Evolutionary conservation across 2,113 vertebrate genomes (phyloP).

Genomic region (Bufo gargarizans): DNA sequence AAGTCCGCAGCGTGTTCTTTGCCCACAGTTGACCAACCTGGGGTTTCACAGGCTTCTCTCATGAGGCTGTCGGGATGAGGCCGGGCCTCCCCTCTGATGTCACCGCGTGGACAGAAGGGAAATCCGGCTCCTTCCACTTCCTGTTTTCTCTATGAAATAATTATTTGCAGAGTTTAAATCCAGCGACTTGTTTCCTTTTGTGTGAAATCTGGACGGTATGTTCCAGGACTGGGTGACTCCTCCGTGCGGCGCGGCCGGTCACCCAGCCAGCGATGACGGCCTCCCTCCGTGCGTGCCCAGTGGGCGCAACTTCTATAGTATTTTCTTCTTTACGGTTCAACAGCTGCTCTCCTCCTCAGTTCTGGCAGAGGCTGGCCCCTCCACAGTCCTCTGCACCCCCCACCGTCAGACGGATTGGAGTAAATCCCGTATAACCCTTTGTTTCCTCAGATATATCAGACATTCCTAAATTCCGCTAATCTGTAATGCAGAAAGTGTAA

Average conservation of each 20-base stretch:
- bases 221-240: background rate
- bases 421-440: too few relatives aligned
- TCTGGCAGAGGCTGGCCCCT: too few relatives aligned
- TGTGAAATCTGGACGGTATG: background rate
- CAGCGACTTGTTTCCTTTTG: background rate
- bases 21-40: slow-evolving; percentile 5
- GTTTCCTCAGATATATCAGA: too few relatives aligned
- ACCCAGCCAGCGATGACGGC: too few relatives aligned
- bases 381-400: too few relatives aligned
- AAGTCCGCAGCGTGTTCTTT: background rate
- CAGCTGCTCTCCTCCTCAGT: too few relatives aligned
- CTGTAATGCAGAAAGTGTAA: background rate
- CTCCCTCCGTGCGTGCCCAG: too few relatives aligned
- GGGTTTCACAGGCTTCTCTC: slow-evolving; percentile 25
- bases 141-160: slow-evolving; percentile 21
- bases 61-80: background rate
- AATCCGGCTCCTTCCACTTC: slow-evolving; percentile 11
- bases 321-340: too few relatives aligned
- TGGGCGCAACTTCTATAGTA: too few relatives aligned
- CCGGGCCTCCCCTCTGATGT: background rate
- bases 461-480: too few relatives aligned
- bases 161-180: slow-evolving; percentile 9
- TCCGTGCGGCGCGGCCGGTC: too few relatives aligned
- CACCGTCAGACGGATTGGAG: too few relatives aligned
- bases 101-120: background rate